These are phyloP conservation scores for Siniperca obscura DNA, from an alignment of 2,797 vertebrate genomes.

Conservation along the genomic window DNA sequence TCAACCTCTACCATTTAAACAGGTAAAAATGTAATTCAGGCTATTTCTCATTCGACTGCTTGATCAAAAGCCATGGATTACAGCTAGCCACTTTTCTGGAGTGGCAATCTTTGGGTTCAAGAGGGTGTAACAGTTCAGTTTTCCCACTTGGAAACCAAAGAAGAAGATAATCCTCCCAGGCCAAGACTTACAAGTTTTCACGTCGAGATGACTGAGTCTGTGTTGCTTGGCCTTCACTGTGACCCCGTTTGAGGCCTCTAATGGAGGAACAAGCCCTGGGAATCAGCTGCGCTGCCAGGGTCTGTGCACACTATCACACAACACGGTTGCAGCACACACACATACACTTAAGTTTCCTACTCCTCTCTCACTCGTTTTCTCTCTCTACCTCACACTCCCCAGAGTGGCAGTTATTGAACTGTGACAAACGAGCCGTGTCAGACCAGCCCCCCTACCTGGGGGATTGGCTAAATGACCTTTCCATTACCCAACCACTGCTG, in stretches of 20 bases:
- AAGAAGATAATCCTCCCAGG: conserved; percentile 57
- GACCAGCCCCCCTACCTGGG: conserved; percentile 80
- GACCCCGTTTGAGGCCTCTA: conserved; percentile 78
- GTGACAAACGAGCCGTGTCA: conserved; percentile 87
- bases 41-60: conserved; percentile 15
- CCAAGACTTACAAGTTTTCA: conserved; percentile 53
- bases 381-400: conserved; percentile 73
- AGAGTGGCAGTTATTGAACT: conserved; percentile 86
- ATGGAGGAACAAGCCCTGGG: conserved; percentile 80
- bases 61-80: conserved; percentile 7
- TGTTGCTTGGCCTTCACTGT: conserved; percentile 59
- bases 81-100: conserved; percentile 12
- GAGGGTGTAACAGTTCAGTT: conserved; percentile 38
- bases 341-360: conserved; percentile 46
- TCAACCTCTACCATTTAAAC: background rate
- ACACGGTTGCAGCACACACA: conserved; percentile 40
- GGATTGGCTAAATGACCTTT: conserved; percentile 85
- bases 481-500: conserved; percentile 84
- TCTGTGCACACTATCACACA: conserved; percentile 52
- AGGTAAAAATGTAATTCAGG: background rate
- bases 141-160: conserved; percentile 54
- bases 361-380: conserved; percentile 60
- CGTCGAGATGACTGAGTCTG: conserved; percentile 50
- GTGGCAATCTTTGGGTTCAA: conserved; percentile 35
- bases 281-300: conserved; percentile 75